Evolutionary conservation across 2,888 invertebrate genomes (phyloP).

Genomic region (Clitarchus hookeri): DNA sequence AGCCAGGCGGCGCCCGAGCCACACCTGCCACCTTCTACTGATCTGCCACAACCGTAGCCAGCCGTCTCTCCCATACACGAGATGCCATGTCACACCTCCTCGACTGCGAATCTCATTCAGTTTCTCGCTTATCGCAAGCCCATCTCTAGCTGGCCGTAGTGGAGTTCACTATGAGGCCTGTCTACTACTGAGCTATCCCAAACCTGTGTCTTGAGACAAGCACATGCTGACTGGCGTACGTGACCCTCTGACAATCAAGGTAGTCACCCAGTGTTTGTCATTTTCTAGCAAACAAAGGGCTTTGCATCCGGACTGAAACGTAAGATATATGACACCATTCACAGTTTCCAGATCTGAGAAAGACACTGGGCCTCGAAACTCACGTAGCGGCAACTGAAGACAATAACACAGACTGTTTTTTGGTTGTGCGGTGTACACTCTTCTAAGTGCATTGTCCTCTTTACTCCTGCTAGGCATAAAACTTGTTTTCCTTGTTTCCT

Average conservation of each 20-base stretch:
- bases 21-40: too few species aligned
- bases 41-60: too few species aligned
- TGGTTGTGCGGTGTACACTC: not conserved
- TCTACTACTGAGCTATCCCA: too few species aligned
- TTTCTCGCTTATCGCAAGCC: too few species aligned
- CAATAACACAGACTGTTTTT: not conserved
- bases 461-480: not conserved
- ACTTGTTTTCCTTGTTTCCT: constrained; percentile 40
- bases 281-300: constrained; percentile 49
- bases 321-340: constrained; percentile 45
- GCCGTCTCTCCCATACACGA: too few species aligned
- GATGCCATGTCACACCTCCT: too few species aligned
- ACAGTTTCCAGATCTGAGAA: constrained; percentile 49
- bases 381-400: constrained; percentile 19
- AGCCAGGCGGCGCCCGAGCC: too few species aligned
- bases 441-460: not conserved
- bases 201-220: too few species aligned
- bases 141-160: too few species aligned
- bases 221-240: too few species aligned
- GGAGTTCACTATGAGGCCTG: too few species aligned
- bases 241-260: constrained; percentile 41
- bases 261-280: constrained; percentile 49
- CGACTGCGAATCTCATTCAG: too few species aligned
- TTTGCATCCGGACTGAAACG: constrained; percentile 49
- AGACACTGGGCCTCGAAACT: constrained; percentile 47